Conservation (phyloP, 2,888 invertebrate genomes). For the Coelogynopora nodosa region DNA sequence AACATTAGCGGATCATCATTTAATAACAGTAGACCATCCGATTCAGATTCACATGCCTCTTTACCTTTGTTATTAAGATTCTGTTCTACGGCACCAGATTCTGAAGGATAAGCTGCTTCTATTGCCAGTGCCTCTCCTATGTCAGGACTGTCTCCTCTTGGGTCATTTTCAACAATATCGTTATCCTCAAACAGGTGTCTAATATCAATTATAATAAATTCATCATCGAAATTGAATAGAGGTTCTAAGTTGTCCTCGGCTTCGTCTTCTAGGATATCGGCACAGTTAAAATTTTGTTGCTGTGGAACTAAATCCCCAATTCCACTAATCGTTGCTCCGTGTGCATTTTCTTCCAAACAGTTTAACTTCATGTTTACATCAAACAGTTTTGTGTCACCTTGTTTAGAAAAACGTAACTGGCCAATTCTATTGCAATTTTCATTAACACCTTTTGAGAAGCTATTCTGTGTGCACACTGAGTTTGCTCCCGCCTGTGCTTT, state of each 20-base stretch:
- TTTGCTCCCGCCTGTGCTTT: no score
- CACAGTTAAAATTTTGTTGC: background rate
- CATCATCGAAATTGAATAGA: background rate
- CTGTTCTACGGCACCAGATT: background rate
- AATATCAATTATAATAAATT: background rate
- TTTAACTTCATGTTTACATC: background rate
- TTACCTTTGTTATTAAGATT: background rate
- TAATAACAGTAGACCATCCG: background rate
- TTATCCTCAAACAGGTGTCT: background rate
- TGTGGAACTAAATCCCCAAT: background rate
- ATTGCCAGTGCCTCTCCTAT: background rate
- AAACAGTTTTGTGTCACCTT: background rate
- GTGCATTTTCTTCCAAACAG: no score
- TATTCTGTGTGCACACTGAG: no score
- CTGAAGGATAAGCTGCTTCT: background rate
- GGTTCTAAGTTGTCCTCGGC: background rate
- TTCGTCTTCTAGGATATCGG: background rate
- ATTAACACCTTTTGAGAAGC: no score
- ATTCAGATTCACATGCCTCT: background rate
- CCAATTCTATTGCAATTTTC: background rate
- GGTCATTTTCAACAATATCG: background rate
- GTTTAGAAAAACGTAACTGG: background rate
- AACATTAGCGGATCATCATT: no score
- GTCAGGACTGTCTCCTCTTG: background rate
- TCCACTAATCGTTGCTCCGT: no score